Evolutionary conservation across 1,140 invertebrate genomes (phyloP).

Genomic region (Brachionus calyciflorus): DNA sequence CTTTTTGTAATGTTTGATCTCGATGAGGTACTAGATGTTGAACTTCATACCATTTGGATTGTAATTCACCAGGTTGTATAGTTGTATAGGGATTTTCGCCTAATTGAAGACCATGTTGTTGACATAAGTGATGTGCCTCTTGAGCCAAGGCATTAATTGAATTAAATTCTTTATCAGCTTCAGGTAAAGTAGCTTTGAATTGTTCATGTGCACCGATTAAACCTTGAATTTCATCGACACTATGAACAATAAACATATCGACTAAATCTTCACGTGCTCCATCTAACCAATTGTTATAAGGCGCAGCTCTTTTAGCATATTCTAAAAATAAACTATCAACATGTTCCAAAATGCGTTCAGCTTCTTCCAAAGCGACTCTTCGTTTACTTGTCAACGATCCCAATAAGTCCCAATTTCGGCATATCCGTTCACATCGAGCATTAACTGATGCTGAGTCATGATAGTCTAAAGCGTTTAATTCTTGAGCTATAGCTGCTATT

Average conservation of each 20-base stretch:
- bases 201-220: conserved; percentile 93
- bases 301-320: conserved; percentile 95
- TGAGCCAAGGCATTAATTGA: conserved; percentile 87
- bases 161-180: conserved; percentile 96
- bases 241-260: conserved; percentile 99
- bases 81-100: conserved; percentile 46
- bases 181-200: conserved; percentile 89
- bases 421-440: conserved; percentile 88
- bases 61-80: conserved; percentile 70
- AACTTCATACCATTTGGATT: conserved; percentile 93
- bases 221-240: conserved; percentile 87
- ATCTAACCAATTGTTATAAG: conserved; percentile 99
- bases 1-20: conserved; percentile 85
- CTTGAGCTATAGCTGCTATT: conserved; percentile 97
- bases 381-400: conserved; percentile 36
- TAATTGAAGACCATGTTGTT: background rate
- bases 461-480: conserved; percentile 93
- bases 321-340: conserved; percentile 96
- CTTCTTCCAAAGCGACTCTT: conserved; percentile 65
- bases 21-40: conserved; percentile 88
- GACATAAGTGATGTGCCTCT: conserved; percentile 64
- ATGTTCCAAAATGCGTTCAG: conserved; percentile 92
- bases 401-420: conserved; percentile 54
- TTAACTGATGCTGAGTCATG: conserved; percentile 92
- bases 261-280: conserved; percentile 93